Evolutionary conservation across 2,113 vertebrate genomes (phyloP).

Genomic region (Sterna hirundo): DNA sequence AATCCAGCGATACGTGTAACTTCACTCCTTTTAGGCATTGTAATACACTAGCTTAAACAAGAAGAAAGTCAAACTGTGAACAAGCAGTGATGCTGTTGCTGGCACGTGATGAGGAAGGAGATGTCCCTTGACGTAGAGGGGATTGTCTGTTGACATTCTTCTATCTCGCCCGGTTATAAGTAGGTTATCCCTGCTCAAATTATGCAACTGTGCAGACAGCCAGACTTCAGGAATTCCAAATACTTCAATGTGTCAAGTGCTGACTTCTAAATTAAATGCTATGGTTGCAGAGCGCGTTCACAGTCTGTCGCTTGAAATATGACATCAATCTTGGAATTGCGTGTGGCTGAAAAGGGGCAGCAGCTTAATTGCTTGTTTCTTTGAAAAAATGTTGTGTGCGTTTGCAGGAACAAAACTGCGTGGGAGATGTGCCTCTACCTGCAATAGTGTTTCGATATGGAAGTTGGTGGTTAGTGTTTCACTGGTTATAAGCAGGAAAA

Average conservation of each 20-base stretch:
- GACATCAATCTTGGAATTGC: neutral
- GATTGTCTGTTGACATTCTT: slow-evolving; percentile 51
- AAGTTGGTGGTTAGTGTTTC: neutral
- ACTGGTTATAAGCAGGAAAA: neutral
- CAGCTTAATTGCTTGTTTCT: neutral
- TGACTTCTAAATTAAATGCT: slow-evolving; percentile 22
- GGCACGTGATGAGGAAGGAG: neutral
- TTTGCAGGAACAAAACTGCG: neutral
- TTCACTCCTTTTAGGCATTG: neutral
- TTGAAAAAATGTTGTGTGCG: neutral
- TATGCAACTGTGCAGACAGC: slow-evolving; percentile 54
- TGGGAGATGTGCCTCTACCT: neutral
- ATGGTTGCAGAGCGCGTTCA: neutral
- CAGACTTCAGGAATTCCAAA: slow-evolving; percentile 59
- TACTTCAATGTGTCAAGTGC: slow-evolving; percentile 43
- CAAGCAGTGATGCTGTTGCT: neutral
- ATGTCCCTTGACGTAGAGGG: slow-evolving; percentile 29
- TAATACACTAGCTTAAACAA: neutral
- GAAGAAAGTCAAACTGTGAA: neutral
- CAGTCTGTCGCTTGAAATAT: slow-evolving; percentile 14
- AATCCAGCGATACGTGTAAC: neutral
- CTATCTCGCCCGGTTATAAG: neutral
- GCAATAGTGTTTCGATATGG: neutral
- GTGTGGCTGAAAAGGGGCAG: slow-evolving; percentile 14
- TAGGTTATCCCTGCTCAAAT: slow-evolving; percentile 58